Conservation (phyloP, 2,797 vertebrate genomes). For the Natrix natrix region DNA sequence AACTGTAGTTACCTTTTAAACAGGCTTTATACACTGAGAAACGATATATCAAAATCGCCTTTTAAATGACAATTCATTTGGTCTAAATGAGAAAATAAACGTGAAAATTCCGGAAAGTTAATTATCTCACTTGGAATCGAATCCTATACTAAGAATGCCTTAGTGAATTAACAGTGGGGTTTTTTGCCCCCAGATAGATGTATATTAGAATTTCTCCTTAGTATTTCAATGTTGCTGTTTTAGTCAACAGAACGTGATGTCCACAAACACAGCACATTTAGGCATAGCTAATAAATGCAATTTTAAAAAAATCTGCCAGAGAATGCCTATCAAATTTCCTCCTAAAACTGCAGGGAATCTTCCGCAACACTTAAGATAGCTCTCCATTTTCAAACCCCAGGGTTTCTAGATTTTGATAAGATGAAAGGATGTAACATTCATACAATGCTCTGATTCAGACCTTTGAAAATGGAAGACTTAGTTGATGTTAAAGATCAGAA, state of each 20-base stretch:
- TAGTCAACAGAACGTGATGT: not conserved
- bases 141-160: not conserved
- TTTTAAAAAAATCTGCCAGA: not conserved
- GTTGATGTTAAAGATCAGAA: not conserved
- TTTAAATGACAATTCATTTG: not conserved
- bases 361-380: not conserved
- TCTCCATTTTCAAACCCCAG: fast-evolving
- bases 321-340: not conserved
- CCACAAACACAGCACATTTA: not conserved
- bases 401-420: not conserved
- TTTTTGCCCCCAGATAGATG: not conserved
- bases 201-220: not conserved
- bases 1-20: not conserved
- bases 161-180: not conserved
- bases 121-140: not conserved
- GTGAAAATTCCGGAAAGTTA: not conserved
- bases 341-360: not conserved
- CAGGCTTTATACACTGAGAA: not conserved
- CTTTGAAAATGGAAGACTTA: constrained; percentile 14
- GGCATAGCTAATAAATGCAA: fast-evolving
- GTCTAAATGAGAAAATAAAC: not conserved
- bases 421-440: not conserved
- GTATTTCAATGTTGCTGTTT: not conserved
- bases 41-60: not conserved
- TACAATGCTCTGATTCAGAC: not conserved